Evolutionary conservation across 2,888 invertebrate genomes (phyloP).

Genomic region (Sphaerophoria rueppellii): DNA sequence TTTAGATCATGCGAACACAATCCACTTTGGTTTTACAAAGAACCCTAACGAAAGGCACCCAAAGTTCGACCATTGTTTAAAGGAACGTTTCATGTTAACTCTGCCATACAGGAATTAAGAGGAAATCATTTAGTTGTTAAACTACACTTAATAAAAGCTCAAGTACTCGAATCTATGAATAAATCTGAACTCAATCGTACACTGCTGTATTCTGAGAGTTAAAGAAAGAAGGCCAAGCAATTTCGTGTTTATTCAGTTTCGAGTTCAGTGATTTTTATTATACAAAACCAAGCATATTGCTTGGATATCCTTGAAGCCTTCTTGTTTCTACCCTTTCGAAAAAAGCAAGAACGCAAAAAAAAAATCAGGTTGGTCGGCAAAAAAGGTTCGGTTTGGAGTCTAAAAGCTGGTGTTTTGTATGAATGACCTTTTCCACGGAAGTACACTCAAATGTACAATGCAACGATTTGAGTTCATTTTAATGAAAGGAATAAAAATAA

Average conservation of each 20-base stretch:
- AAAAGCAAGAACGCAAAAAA: not conserved
- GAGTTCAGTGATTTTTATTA: slow-evolving; percentile 71
- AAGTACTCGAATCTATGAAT: slow-evolving; percentile 68
- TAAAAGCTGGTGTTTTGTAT: slow-evolving; percentile 38
- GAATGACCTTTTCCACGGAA: slow-evolving; percentile 50
- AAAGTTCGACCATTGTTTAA: slow-evolving; percentile 47
- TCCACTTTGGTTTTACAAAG: too few species aligned
- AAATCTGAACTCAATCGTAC: slow-evolving; percentile 68
- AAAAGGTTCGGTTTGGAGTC: slow-evolving; percentile 7
- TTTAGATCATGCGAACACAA: too few species aligned
- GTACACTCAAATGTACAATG: slow-evolving; percentile 48
- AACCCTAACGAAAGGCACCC: too few species aligned
- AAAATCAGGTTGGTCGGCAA: slow-evolving; percentile 3
- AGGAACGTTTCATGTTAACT: slow-evolving; percentile 62
- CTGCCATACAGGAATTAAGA: slow-evolving; percentile 62
- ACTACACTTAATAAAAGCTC: slow-evolving; percentile 71
- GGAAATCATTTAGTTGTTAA: slow-evolving; percentile 74
- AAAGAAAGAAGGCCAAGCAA: slow-evolving; percentile 55
- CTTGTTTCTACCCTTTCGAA: not conserved
- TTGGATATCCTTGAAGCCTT: slow-evolving; percentile 23
- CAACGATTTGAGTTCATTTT: slow-evolving; percentile 60
- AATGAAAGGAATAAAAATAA: slow-evolving; percentile 41
- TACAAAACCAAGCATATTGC: slow-evolving; percentile 33
- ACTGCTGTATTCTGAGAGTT: slow-evolving; percentile 25
- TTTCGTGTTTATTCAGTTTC: slow-evolving; percentile 72